Conservation (phyloP, 2,888 invertebrate genomes). For the Mamestra brassicae region DNA sequence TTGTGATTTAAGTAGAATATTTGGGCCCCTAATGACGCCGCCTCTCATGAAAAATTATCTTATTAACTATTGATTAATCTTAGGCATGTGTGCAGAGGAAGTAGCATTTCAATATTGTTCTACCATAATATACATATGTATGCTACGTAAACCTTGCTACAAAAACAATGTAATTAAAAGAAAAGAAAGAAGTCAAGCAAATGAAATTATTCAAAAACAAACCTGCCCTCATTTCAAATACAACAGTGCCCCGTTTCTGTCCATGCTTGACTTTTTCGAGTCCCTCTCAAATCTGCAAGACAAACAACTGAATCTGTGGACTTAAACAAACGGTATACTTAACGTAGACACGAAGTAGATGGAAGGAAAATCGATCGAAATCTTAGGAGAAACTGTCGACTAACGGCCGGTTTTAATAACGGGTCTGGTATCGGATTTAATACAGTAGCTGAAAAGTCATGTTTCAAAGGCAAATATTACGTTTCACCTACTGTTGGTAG, state of each 20-base stretch:
- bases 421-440: too few relatives aligned
- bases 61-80: too few relatives aligned
- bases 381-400: neutral
- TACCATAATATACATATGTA: too few relatives aligned
- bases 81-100: too few relatives aligned
- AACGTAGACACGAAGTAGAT: neutral
- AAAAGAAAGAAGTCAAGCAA: slow-evolving; percentile 38
- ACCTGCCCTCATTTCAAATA: slow-evolving; percentile 53
- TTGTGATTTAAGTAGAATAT: too few relatives aligned
- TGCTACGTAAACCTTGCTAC: neutral
- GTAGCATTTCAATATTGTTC: neutral
- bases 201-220: slow-evolving; percentile 60
- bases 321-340: slow-evolving; percentile 48
- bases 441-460: too few relatives aligned
- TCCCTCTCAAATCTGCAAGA: slow-evolving; percentile 64
- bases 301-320: slow-evolving; percentile 62
- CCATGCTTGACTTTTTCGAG: slow-evolving; percentile 58
- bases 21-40: too few relatives aligned
- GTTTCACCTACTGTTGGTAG: too few relatives aligned
- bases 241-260: slow-evolving; percentile 48
- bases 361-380: slow-evolving; percentile 1
- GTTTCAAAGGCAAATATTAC: too few relatives aligned
- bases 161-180: slow-evolving; percentile 41
- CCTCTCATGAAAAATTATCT: too few relatives aligned
- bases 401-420: too few relatives aligned